These are phyloP conservation scores for Hipparchia sbordonii DNA, from an alignment of 2,888 invertebrate genomes.

Conservation along the genomic window DNA sequence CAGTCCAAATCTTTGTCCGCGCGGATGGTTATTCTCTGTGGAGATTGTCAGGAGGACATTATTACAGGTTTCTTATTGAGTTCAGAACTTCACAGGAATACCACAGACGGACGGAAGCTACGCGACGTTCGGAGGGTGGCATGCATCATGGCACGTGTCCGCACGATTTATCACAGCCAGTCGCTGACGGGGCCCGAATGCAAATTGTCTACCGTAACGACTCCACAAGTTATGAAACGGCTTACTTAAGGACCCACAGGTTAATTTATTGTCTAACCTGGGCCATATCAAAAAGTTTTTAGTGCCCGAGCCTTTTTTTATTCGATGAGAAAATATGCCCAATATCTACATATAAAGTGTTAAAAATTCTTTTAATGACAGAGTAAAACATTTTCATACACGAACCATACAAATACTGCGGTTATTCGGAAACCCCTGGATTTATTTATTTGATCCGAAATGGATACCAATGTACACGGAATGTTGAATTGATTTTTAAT, in stretches of 20 bases:
- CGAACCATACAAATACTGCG: not conserved
- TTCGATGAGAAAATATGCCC: not conserved
- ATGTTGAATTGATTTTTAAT: slow-evolving; percentile 34
- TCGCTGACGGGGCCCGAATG: not conserved
- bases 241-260: not conserved
- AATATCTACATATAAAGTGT: too few relatives aligned
- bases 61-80: too few relatives aligned
- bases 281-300: too few relatives aligned
- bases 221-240: not conserved
- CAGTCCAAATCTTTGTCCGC: too few relatives aligned
- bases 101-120: too few relatives aligned
- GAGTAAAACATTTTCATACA: too few relatives aligned
- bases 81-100: too few relatives aligned
- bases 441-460: slow-evolving; percentile 24
- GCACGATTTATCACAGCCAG: not conserved
- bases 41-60: too few relatives aligned
- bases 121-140: too few relatives aligned
- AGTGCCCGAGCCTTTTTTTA: too few relatives aligned
- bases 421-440: not conserved
- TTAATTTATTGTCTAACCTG: not conserved
- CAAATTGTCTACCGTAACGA: not conserved
- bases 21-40: too few relatives aligned
- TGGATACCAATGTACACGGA: slow-evolving; percentile 23
- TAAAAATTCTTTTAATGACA: too few relatives aligned
- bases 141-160: not conserved